These are phyloP conservation scores for Allobates femoralis DNA, from an alignment of 2,797 vertebrate species.

Conservation along the genomic window DNA sequence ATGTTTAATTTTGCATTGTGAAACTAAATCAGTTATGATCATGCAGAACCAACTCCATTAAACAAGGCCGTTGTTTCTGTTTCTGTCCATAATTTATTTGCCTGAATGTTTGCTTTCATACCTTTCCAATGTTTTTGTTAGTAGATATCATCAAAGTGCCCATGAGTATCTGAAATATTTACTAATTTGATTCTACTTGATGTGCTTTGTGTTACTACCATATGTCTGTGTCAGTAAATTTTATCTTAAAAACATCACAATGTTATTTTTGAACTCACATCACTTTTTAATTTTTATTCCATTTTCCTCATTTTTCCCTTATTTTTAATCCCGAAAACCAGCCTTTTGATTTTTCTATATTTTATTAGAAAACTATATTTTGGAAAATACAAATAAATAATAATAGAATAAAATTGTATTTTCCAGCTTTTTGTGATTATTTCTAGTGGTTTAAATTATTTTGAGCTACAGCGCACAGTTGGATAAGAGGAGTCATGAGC, in stretches of 20 bases:
- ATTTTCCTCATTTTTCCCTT: neutral
- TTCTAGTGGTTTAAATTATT: too few species aligned
- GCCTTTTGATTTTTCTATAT: neutral
- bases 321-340: neutral
- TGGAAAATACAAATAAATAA: neutral
- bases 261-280: conserved; percentile 3
- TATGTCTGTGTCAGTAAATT: conserved; percentile 24
- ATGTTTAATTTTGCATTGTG: neutral
- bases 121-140: conserved; percentile 39
- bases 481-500: too few species aligned
- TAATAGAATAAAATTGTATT: too few species aligned
- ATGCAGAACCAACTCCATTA: conserved; percentile 38
- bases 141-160: conserved; percentile 39
- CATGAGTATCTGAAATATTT: conserved; percentile 39
- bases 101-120: conserved; percentile 51
- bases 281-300: conserved; percentile 15
- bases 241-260: conserved; percentile 29
- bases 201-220: conserved; percentile 3
- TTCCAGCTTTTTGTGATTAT: too few species aligned
- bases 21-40: conserved; percentile 32
- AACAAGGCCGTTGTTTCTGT: conserved; percentile 6
- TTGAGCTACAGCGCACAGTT: too few species aligned
- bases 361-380: conserved; percentile 3
- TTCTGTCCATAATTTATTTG: conserved; percentile 6
- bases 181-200: conserved; percentile 45